Percentiles rank a stretch among this genome's conserved stretches.
Conservation (phyloP, 2,888 invertebrate genomes). For the Ecliptopera silaceata region DNA sequence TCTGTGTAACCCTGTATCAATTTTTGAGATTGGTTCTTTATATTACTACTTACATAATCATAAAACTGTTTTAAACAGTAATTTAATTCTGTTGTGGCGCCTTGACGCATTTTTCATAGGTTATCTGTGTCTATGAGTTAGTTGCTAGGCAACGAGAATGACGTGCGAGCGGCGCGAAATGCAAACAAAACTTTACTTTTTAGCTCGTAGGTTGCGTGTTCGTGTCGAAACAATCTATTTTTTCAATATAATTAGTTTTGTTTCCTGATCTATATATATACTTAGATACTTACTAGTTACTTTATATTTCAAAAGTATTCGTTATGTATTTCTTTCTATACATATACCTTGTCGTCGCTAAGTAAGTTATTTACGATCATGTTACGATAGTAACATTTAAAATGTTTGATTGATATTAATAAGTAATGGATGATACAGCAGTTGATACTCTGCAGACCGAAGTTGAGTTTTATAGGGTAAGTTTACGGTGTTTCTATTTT, state of each 20-base stretch:
- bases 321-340: too few relatives aligned
- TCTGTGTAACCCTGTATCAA: too few relatives aligned
- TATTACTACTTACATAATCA: too few relatives aligned
- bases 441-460: slow-evolving; percentile 71
- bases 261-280: too few relatives aligned
- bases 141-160: slow-evolving; percentile 60
- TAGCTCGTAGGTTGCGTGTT: not conserved
- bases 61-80: too few relatives aligned
- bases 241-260: too few relatives aligned
- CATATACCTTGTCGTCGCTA: too few relatives aligned
- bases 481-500: not conserved
- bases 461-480: slow-evolving; percentile 79
- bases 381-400: not conserved
- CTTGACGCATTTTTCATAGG: not conserved
- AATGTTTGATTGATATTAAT: not conserved
- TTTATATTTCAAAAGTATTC: not conserved
- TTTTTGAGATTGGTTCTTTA: too few relatives aligned
- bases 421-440: slow-evolving; percentile 49
- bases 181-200: slow-evolving; percentile 60
- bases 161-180: slow-evolving; percentile 61
- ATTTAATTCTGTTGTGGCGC: too few relatives aligned
- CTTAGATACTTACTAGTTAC: not conserved
- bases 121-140: not conserved
- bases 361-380: too few relatives aligned
- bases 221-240: too few relatives aligned